These are phyloP conservation scores for Ditula angustiorana DNA, from an alignment of 2,888 invertebrate genomes.

Conservation along the genomic window DNA sequence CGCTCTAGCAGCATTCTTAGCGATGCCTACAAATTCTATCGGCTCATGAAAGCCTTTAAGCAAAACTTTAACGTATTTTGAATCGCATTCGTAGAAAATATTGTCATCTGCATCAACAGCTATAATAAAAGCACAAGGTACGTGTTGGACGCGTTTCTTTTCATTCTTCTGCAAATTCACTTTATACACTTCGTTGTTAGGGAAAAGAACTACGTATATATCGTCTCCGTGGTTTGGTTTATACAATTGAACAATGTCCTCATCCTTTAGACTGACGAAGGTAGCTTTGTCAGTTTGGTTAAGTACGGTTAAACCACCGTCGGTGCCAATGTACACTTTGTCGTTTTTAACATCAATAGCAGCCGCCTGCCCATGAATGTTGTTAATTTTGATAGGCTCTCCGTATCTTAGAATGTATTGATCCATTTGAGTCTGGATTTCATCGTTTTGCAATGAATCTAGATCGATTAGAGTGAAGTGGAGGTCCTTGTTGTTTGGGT, in stretches of 20 bases:
- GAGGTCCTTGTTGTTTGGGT: constrained; percentile 64
- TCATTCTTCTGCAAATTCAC: constrained; percentile 67
- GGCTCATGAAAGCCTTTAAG: constrained; percentile 75
- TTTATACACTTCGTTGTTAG: constrained; percentile 70
- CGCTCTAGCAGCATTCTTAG: constrained; percentile 72
- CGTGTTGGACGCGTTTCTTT: constrained; percentile 63
- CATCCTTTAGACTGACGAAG: constrained; percentile 68
- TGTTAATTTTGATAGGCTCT: constrained; percentile 67
- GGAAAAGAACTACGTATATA: constrained; percentile 70
- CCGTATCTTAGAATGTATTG: constrained; percentile 70
- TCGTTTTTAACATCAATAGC: constrained; percentile 66
- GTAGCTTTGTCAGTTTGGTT: constrained; percentile 65
- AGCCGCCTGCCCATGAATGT: constrained; percentile 72
- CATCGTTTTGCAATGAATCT: constrained; percentile 71
- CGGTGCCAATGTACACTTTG: constrained; percentile 72
- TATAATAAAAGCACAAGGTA: constrained; percentile 74
- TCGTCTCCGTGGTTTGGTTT: constrained; percentile 63
- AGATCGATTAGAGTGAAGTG: constrained; percentile 75
- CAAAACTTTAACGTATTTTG: constrained; percentile 75
- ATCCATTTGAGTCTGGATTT: constrained; percentile 78
- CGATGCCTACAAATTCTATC: constrained; percentile 73
- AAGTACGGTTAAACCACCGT: constrained; percentile 66
- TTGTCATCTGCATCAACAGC: constrained; percentile 73
- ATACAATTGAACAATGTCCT: constrained; percentile 75
- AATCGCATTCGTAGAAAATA: constrained; percentile 77